Evolutionary conservation across 37 sponge, comb jelly and placozoan genomes (phyloP).

Genomic region (Diacarnus erythraeanus): DNA sequence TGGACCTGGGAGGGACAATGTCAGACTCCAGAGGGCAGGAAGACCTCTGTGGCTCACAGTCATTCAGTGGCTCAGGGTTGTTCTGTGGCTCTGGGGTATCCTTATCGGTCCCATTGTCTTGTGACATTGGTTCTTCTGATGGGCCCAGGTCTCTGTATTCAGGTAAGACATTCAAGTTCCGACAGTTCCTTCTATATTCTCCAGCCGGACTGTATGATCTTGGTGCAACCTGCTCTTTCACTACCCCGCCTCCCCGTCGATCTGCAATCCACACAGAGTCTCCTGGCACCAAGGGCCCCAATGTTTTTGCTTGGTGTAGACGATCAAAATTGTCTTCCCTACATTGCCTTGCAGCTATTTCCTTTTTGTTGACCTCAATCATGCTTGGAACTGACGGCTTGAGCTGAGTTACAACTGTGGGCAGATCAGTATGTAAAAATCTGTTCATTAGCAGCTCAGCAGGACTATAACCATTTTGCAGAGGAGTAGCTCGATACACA

Average conservation of each 20-base stretch:
- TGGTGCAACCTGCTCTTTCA: slow-evolving; percentile 23
- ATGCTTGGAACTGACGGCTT: slow-evolving; percentile 26
- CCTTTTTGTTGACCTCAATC: neutral
- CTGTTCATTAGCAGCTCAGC: slow-evolving; percentile 52
- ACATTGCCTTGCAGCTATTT: slow-evolving; percentile 4
- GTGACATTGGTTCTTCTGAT: no score
- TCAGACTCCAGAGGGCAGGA: no score
- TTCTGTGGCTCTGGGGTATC: no score
- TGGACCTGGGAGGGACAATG: no score
- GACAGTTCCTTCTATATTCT: neutral
- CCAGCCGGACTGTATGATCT: slow-evolving; percentile 9
- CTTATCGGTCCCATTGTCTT: no score
- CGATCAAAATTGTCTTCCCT: slow-evolving; percentile 29
- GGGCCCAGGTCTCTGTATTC: no score
- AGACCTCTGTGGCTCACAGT: no score
- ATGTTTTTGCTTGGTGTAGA: slow-evolving; percentile 1
- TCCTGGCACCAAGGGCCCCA: slow-evolving; percentile 7
- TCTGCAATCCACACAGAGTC: slow-evolving; percentile 33
- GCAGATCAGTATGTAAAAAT: slow-evolving; percentile 33
- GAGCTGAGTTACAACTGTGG: slow-evolving; percentile 13
- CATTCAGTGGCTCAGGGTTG: no score
- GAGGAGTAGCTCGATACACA: slow-evolving; percentile 45
- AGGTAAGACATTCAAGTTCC: no score
- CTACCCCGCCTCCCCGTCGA: neutral
- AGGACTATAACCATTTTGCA: slow-evolving; percentile 39